A percentile compares a stretch with the other conserved stretches of the same genome.
Conservation (phyloP, 2,113 vertebrate species). For the Sinocyclocheilus grahami region DNA sequence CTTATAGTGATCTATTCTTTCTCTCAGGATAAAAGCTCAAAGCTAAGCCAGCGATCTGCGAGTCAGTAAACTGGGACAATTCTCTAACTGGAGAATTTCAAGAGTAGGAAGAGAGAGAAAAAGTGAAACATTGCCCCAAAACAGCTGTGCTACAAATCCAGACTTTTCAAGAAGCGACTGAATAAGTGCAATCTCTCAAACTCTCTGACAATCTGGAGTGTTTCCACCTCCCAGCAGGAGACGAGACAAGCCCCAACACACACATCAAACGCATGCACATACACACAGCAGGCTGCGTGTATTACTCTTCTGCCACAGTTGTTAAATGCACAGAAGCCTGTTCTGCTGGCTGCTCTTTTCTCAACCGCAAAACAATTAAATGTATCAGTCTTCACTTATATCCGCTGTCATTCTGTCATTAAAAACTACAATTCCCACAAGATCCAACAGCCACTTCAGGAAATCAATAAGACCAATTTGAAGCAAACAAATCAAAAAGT, state of each 20-base stretch:
- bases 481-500: slow-evolving; percentile 5
- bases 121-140: background rate
- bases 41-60: background rate
- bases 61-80: slow-evolving; percentile 16
- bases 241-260: background rate
- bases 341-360: slow-evolving; percentile 4
- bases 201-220: background rate
- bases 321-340: background rate
- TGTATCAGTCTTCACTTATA: background rate
- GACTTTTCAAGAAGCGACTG: background rate
- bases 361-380: background rate
- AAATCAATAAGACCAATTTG: background rate
- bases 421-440: background rate
- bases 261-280: background rate
- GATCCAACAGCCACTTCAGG: background rate
- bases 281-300: background rate
- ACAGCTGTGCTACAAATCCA: background rate
- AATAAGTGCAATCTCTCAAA: background rate
- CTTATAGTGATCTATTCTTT: slow-evolving; percentile 10
- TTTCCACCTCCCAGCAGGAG: slow-evolving; percentile 16
- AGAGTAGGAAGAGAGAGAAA: background rate
- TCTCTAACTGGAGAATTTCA: slow-evolving; percentile 7
- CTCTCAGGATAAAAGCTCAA: slow-evolving; percentile 5
- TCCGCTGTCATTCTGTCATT: background rate
- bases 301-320: background rate